Evolutionary conservation across 2,888 invertebrate species (phyloP).

Genomic region (Noctuana brunneofusca): DNA sequence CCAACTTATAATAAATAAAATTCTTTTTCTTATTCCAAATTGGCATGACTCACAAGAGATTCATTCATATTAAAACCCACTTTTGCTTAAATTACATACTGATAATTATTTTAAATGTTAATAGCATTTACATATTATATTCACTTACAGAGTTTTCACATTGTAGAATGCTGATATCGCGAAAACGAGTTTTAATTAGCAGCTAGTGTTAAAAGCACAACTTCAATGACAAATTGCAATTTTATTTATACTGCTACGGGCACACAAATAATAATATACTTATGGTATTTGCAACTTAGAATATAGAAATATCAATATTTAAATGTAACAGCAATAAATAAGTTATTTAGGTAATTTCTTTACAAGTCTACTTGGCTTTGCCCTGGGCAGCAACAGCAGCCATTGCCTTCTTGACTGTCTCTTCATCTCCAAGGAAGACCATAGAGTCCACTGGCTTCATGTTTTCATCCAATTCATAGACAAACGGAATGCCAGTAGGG

Average conservation of each 20-base stretch:
- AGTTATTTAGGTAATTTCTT: neutral
- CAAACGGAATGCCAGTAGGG: slow-evolving; percentile 91
- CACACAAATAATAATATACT: neutral
- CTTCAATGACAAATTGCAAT: neutral
- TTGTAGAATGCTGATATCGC: neutral
- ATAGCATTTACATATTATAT: neutral
- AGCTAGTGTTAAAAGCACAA: neutral
- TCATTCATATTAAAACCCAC: slow-evolving; percentile 7
- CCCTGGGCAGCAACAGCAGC: slow-evolving; percentile 91
- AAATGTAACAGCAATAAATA: slow-evolving; percentile 22
- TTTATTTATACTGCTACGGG: neutral
- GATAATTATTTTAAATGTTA: neutral
- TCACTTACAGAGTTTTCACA: neutral
- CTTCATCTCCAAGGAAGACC: slow-evolving; percentile 90
- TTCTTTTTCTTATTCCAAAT: slow-evolving; percentile 2
- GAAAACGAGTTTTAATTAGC: neutral
- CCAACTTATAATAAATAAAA: slow-evolving; percentile 19
- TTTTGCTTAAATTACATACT: slow-evolving; percentile 15
- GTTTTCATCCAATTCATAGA: slow-evolving; percentile 88
- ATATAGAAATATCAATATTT: slow-evolving; percentile 5
- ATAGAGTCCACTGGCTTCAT: slow-evolving; percentile 87
- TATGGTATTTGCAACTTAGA: neutral
- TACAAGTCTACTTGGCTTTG: slow-evolving; percentile 84
- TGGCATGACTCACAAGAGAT: slow-evolving; percentile 3
- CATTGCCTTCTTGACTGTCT: slow-evolving; percentile 89